Evolutionary conservation across 2,113 vertebrate genomes (phyloP), one percentile per base, ranked within the genome.

Genomic region (Gymnorhina tibicen): DNA sequence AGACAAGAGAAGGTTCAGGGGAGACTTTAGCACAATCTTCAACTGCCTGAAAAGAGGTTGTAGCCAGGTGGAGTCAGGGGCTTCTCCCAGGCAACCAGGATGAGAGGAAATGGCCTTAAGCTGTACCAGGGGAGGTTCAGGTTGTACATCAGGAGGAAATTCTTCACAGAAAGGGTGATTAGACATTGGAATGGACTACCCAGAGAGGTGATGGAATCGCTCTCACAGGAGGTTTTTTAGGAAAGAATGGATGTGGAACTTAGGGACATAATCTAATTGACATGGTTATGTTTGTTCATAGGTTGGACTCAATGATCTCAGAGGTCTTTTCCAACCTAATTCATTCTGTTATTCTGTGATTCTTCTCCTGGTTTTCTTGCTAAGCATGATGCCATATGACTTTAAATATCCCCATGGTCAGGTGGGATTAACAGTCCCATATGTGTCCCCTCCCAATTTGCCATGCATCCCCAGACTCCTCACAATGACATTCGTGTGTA

Each of bases 391-490:
- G 23, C 10, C 10, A 19, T 35, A 27, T 64, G 35, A 35, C 50
- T 66, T 66, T 19, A 37, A 58, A 33, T 13, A 64, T 42, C 35
- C 17, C 3, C 2, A 0, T 28, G 27, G 12, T 13, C 27, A 16
- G 7, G 7, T 80, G 27, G 18, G 4, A 6, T 58, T 64, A 37
- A 41, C 35, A 13, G 44, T 50, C 3, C 37, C 0, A 0, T 20
- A 7, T 16, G 17, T 16, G 22, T 33, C 11, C 27, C 18, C 22
- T 66, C 10, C 33, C 12, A 59, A 1, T 2, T 16, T 30, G 5
- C 30, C 49, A 24, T 47, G 24, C 30, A 41, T 10, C 10, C 14
- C 18, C 27, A 58, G 30, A 21, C 7, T 49, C 58, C 16, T 41
- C 30, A 26, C 13, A 64, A 11, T 17, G n/a, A 8, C 13, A 35